Conservation (phyloP, 2,888 invertebrate genomes). For the Omphaloscelis lunosa region DNA sequence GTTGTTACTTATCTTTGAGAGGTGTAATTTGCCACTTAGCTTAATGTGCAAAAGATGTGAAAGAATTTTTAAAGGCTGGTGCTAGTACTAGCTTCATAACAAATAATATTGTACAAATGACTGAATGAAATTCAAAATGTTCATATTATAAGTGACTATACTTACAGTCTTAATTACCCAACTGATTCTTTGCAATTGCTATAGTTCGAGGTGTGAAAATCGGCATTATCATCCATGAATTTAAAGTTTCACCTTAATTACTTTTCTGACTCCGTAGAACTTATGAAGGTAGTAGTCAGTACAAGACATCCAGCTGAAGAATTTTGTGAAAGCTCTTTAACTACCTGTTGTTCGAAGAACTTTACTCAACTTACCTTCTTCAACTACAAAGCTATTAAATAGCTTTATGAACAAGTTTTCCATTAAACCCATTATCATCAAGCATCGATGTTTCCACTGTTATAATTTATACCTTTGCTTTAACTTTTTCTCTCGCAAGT, state of each 20-base stretch:
- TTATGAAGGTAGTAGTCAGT: neutral
- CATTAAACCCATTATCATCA: conserved; percentile 4
- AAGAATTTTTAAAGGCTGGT: neutral
- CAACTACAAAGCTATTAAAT: neutral
- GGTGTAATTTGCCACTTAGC: neutral
- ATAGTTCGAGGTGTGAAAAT: neutral
- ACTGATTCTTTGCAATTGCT: too few relatives aligned
- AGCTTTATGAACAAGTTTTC: neutral
- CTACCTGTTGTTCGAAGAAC: conserved; percentile 24
- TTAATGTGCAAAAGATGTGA: neutral
- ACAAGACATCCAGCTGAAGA: conserved; percentile 13
- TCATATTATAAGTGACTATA: neutral
- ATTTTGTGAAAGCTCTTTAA: conserved; percentile 29
- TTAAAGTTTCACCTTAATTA: conserved; percentile 16
- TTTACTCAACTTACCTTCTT: conserved; percentile 6
- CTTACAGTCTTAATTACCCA: neutral
- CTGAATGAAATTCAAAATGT: neutral
- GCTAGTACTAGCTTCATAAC: neutral
- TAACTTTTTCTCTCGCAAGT: conserved; percentile 48
- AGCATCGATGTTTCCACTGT: neutral
- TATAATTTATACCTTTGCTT: conserved; percentile 19
- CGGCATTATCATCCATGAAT: neutral
- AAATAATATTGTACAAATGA: neutral
- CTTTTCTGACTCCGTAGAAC: neutral
- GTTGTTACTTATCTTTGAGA: neutral